Conservation (phyloP, 2,888 invertebrate genomes). For the Stenoptilia bipunctidactyla region DNA sequence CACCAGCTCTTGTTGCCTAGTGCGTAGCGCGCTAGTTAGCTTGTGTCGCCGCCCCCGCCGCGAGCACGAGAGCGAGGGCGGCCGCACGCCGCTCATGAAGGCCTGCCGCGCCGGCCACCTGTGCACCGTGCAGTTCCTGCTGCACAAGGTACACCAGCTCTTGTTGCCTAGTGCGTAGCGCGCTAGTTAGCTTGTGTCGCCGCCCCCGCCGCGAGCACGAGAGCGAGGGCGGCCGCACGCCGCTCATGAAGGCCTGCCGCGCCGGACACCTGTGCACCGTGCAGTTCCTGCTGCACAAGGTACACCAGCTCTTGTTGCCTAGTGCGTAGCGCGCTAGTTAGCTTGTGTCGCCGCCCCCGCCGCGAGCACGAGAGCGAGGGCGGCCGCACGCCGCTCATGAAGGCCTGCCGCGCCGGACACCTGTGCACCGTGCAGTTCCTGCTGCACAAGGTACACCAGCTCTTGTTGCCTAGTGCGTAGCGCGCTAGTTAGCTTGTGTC, state of each 20-base stretch:
- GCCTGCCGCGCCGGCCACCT: conserved; percentile 96
- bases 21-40: not conserved
- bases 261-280: conserved; percentile 97
- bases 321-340: too few relatives aligned
- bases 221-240: not conserved
- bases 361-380: conserved; percentile 29
- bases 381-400: not conserved
- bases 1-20: conserved; percentile 45
- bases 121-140: conserved; percentile 95
- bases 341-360: conserved; percentile 87
- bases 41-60: too few relatives aligned
- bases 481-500: too few relatives aligned
- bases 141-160: conserved; percentile 76
- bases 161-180: not conserved
- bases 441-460: conserved; percentile 78
- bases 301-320: conserved; percentile 12
- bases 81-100: not conserved
- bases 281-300: conserved; percentile 91
- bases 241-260: conserved; percentile 73
- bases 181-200: too few relatives aligned
- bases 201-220: conserved; percentile 73
- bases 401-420: conserved; percentile 92
- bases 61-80: not conserved
- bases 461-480: not conserved
- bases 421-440: conserved; percentile 96